These are phyloP conservation scores for Ornithorhynchus anatinus DNA, from an alignment of 2,113 vertebrate species.

Conservation along the genomic window DNA sequence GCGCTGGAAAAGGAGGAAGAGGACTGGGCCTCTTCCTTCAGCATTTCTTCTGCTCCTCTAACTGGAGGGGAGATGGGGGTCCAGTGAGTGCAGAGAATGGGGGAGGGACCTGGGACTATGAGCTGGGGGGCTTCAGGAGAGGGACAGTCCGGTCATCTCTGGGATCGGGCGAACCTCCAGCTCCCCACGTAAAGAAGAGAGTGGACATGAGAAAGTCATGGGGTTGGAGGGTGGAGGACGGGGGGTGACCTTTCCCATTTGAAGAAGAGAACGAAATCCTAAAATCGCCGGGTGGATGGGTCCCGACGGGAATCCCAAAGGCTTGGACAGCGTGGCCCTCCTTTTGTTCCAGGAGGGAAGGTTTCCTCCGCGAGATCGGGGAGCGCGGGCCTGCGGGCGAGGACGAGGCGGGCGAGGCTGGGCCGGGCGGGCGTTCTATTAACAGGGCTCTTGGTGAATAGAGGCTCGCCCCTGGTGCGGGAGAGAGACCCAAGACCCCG, in stretches of 20 bases:
- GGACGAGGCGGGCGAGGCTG: no score
- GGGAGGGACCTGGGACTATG: not conserved
- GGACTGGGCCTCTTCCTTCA: no score
- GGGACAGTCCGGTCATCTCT: not conserved
- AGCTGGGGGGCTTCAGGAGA: accelerated
- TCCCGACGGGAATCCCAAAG: not conserved
- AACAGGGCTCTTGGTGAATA: slow-evolving; percentile 64
- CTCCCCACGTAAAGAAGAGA: not conserved
- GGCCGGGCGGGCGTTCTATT: slow-evolving; percentile 53
- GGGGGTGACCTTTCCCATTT: no score
- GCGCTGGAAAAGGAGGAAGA: not conserved
- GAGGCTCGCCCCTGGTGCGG: slow-evolving; percentile 51
- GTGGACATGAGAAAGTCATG: not conserved
- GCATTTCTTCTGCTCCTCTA: no score
- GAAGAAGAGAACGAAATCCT: no score
- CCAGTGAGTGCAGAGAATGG: not conserved
- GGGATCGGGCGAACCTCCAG: accelerated
- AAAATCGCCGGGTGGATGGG: no score
- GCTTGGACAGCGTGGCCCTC: not conserved
- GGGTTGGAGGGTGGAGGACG: not conserved
- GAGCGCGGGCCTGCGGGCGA: no score
- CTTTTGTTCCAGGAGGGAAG: not conserved
- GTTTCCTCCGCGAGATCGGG: no score
- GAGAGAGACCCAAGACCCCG: slow-evolving; percentile 38
- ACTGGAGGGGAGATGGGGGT: not conserved